Conservation (phyloP, 2,888 invertebrate species). For the Andrena praecox region DNA sequence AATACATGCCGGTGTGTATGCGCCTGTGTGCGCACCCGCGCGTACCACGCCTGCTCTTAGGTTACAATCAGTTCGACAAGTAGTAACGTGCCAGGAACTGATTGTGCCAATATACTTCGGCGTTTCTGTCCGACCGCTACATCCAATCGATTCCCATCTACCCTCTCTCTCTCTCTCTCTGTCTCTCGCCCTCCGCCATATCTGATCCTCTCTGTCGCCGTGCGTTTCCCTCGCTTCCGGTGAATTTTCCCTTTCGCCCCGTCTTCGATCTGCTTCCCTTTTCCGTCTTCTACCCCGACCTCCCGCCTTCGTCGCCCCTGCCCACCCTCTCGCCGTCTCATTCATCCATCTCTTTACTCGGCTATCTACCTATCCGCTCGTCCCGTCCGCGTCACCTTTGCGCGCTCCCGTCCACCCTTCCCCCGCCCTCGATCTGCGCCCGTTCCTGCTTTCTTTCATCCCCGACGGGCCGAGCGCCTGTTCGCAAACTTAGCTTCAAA, state of each 20-base stretch:
- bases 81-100: conserved; percentile 71
- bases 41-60: conserved; percentile 51
- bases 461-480: conserved; percentile 53
- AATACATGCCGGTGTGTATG: conserved; percentile 11
- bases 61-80: conserved; percentile 73
- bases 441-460: conserved; percentile 43
- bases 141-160: conserved; percentile 54
- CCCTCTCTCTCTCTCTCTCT: neutral
- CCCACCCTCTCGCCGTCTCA: neutral
- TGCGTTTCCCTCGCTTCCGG: neutral
- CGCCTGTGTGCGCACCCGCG: conserved; percentile 11
- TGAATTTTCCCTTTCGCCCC: conserved; percentile 14
- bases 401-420: neutral
- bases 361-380: conserved; percentile 43
- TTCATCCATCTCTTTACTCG: conserved; percentile 24
- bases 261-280: neutral
- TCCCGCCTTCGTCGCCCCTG: neutral
- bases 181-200: neutral
- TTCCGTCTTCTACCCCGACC: neutral
- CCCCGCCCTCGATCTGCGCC: conserved; percentile 2
- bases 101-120: conserved; percentile 75
- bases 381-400: conserved; percentile 22
- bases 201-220: neutral
- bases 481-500: conserved; percentile 68
- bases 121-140: conserved; percentile 52